Percentiles rank a stretch among this genome's conserved stretches.
Evolutionary conservation across 2,797 vertebrate species (phyloP).

Genomic region (Kryptopterus vitreolus): DNA sequence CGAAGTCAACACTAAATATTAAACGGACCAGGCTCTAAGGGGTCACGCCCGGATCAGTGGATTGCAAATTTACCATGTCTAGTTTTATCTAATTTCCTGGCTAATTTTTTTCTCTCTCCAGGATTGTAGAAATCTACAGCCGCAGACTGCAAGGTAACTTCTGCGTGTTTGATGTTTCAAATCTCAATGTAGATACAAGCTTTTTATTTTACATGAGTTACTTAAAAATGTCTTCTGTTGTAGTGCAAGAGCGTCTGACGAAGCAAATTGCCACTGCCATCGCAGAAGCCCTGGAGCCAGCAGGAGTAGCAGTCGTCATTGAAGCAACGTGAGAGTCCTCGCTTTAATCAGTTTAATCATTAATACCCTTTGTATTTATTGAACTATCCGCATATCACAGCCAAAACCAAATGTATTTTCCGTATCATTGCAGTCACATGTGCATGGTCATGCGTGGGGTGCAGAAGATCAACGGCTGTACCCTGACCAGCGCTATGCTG

Average conservation of each 20-base stretch:
- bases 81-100: constrained; percentile 2
- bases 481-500: constrained; percentile 78
- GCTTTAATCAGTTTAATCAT: neutral
- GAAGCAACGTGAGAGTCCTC: constrained; percentile 75
- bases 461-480: constrained; percentile 84
- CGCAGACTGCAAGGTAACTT: constrained; percentile 82
- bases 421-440: constrained; percentile 74
- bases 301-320: constrained; percentile 76
- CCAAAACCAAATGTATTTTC: constrained; percentile 8
- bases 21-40: too few species aligned
- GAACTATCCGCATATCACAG: too few species aligned
- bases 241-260: constrained; percentile 83
- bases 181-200: neutral
- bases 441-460: constrained; percentile 80
- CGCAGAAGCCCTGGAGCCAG: constrained; percentile 78
- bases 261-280: constrained; percentile 81
- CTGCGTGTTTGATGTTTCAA: neutral
- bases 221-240: neutral
- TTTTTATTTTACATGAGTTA: neutral
- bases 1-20: too few species aligned
- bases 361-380: too few species aligned
- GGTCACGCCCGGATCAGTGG: too few species aligned
- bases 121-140: constrained; percentile 85
- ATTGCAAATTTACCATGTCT: too few species aligned
- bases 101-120: constrained; percentile 56